phyloP scores from a whole-genome alignment of 2,888 invertebrate species.

The Nezara viridula region DNA sequence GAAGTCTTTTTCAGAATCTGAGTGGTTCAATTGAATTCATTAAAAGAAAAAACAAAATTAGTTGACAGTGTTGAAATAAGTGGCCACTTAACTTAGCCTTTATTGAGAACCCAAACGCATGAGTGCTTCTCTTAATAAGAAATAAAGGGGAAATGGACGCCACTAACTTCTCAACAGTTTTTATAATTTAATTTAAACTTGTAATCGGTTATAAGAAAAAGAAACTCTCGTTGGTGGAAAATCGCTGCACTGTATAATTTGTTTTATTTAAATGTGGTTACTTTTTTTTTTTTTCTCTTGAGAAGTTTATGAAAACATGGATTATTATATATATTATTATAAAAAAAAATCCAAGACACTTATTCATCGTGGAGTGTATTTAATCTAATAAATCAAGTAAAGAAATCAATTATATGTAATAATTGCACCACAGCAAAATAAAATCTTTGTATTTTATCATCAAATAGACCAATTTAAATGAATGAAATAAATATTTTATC shows the following conservation, averaged over 20 bases:
- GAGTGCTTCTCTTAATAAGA: background rate
- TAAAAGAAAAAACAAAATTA: conserved; percentile 22
- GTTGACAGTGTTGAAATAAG: background rate
- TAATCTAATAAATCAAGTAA: no score
- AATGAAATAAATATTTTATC: no score
- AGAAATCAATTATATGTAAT: no score
- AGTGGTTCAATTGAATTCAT: conserved; percentile 13
- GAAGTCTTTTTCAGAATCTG: background rate
- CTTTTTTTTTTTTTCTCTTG: background rate
- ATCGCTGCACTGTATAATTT: background rate
- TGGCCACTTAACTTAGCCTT: background rate
- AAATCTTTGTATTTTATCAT: no score
- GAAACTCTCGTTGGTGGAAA: background rate
- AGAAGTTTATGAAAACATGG: no score
- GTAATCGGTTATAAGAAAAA: background rate
- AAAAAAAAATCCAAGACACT: no score
- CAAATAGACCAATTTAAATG: no score
- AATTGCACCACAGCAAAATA: no score
- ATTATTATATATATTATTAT: no score
- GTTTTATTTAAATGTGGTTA: background rate
- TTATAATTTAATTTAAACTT: conserved; percentile 22
- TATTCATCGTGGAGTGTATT: no score
- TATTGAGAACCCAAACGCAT: background rate
- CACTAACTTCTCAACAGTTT: background rate
- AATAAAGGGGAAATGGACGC: background rate